These are phyloP conservation scores for Danio rerio DNA, from an alignment of 2,113 vertebrate genomes.

Conservation along the genomic window GRCz12tu NC_133196.1:21846001-21846500, in stretches of 20 bases:
- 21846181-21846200: conserved; percentile 61
- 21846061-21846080: conserved; percentile 54
- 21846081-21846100: conserved; percentile 32
- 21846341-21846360: conserved; percentile 50
- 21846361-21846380: conserved; percentile 44
- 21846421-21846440: conserved; percentile 57
- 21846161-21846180: conserved; percentile 51
- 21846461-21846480: conserved; percentile 60
- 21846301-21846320: conserved; percentile 14
- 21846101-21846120: conserved; percentile 23
- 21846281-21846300: conserved; percentile 35
- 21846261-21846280: conserved; percentile 55
- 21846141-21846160: conserved; percentile 57
- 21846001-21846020: conserved; percentile 41
- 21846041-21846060: conserved; percentile 53
- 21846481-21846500: conserved; percentile 60
- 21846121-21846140: conserved; percentile 38
- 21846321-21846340: conserved; percentile 12
- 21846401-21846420: conserved; percentile 45
- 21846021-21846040: conserved; percentile 45
- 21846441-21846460: conserved; percentile 48
- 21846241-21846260: conserved; percentile 56
- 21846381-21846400: conserved; percentile 52
- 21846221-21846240: conserved; percentile 61
- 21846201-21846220: conserved; percentile 57